Evolutionary conservation across 1,140 invertebrate genomes (phyloP).

Genomic region (Harlomillsia oculata): DNA sequence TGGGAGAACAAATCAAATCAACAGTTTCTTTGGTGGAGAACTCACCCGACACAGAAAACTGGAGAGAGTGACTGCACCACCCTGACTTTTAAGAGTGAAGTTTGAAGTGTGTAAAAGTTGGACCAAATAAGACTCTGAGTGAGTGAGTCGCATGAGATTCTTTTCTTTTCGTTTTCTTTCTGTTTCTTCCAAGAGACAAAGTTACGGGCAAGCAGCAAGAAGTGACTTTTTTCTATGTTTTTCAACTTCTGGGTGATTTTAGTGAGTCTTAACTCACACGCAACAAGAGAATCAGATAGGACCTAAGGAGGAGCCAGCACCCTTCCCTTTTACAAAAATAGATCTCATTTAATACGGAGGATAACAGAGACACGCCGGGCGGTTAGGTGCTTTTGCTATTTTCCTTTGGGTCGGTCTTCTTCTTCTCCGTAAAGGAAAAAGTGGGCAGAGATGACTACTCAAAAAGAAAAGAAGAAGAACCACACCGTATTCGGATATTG

Average conservation of each 20-base stretch:
- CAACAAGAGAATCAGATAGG: constrained; percentile 10
- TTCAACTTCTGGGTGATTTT: constrained; percentile 12
- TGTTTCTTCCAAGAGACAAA: no score
- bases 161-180: constrained; percentile 2
- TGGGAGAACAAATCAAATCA: no score
- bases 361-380: neutral
- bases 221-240: constrained; percentile 13
- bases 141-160: constrained; percentile 1
- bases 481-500: neutral
- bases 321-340: constrained; percentile 15
- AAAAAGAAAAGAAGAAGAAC: neutral
- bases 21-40: no score
- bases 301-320: constrained; percentile 13
- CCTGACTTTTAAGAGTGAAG: neutral
- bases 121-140: constrained; percentile 1
- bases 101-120: neutral
- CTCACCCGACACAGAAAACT: no score
- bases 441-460: neutral
- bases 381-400: neutral
- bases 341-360: constrained; percentile 9
- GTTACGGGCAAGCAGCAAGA: neutral
- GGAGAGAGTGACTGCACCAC: neutral
- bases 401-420: neutral
- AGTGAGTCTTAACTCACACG: neutral
- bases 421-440: neutral